Evolutionary conservation across 2,888 invertebrate genomes (phyloP), one percentile per base, ranked within the genome.

Genomic region (Bhutanitis thaidina): DNA sequence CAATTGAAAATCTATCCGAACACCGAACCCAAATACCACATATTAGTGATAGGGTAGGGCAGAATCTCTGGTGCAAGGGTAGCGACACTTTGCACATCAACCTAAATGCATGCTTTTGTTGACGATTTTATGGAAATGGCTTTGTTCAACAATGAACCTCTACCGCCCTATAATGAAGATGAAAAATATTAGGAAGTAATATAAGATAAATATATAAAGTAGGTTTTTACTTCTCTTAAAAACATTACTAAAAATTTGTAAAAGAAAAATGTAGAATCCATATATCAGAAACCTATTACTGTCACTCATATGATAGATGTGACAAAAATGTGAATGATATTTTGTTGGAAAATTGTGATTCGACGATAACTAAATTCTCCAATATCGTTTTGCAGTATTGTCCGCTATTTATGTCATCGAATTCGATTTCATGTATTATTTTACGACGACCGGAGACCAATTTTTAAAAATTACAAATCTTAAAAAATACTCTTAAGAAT

Each of bases 211-310:
- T n/a, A n/a, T n/a, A n/a, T n/a, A n/a, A n/a, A 20, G 20, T 20
- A 3, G 20, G 2, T 20, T 20, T 20, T 34, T 35, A 44, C 5
- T 14, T 7, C 10, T 29, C 29, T n/a, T 43, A 34, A 49, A 43
- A 49, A 37, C 13, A 9, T 20, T 43, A 32, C 2, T 4, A 8
- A 12, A 13, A 14, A 38, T 12, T 12, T 32, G 16, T 8, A 16
- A 49, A 43, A 32, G 25, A 38, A 8, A 38, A 43, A 25, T 49
- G 9, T 25, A 25, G 43, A 43, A 49, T 34, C 38, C 43, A 39
- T 49, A 49, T 30, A 49, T 49, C 43, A 39, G 29, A 50, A 39
- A 50, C 44, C 50, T 50, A 39, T 45, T 45, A 50, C 50, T 50
- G 50, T 50, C 50, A 50, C 39, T 27, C 10, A 40, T 35, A 45